A percentile compares a stretch with the other conserved stretches of the same genome.
phyloP scores from a whole-genome alignment of 2,888 invertebrate genomes.

The Girardia tigrina region DNA sequence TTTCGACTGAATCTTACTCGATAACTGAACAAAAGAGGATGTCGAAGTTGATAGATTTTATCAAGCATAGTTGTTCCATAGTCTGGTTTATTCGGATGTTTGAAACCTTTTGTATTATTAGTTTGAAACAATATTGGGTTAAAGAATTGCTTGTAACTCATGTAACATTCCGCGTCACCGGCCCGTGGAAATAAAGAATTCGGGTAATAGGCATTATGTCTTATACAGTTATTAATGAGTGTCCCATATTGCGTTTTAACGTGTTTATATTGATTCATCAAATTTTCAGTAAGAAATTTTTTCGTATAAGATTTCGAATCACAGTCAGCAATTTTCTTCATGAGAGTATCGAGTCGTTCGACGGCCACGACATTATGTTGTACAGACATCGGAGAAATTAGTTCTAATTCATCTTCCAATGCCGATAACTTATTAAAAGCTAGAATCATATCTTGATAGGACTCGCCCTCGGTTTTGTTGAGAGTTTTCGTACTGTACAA shows the following conservation, averaged over 20 bases:
- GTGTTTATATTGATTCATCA: background rate
- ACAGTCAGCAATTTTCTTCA: background rate
- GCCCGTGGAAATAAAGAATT: conserved; percentile 21
- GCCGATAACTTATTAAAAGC: background rate
- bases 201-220: conserved; percentile 11
- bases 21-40: background rate
- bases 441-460: background rate
- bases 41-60: background rate
- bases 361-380: background rate
- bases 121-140: conserved; percentile 19
- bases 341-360: background rate
- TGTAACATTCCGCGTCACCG: conserved; percentile 13
- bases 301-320: conserved; percentile 28
- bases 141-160: background rate
- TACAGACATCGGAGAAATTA: background rate
- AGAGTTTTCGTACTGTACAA: background rate
- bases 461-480: background rate
- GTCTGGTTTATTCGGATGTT: background rate
- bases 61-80: background rate
- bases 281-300: background rate
- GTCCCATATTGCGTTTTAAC: conserved; percentile 21
- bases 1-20: conserved; percentile 2
- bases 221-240: background rate
- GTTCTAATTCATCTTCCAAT: background rate
- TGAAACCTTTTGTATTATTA: background rate